Evolutionary conservation across 2,797 vertebrate genomes (phyloP), one percentile per base, ranked within the genome.

Genomic region (Protonibea diacanthus): DNA sequence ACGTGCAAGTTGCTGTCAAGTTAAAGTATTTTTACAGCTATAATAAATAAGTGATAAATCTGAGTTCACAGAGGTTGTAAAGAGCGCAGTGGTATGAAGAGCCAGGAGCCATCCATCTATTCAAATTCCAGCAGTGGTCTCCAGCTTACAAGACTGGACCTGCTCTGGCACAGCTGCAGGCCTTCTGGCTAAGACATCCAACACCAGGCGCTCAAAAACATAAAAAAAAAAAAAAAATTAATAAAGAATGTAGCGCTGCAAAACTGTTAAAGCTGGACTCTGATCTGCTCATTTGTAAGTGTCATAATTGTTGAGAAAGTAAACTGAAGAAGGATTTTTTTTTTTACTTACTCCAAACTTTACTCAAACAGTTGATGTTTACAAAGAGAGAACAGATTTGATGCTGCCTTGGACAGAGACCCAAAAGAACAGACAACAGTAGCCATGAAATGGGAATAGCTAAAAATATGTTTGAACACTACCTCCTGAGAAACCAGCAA

Each of bases 351-450:
- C 6, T 51, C 67, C 47, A 87, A 86, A 83, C 77, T 89, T 88
- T 88, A 91, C 89, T 90, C 67, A 86, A 88, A 82, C 65, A 83
- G 85, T 55, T 67, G 63, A 67, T 68, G 67, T 71, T 88, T 84
- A 86, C 82, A 90, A 87, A 89, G 71, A 52, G 45, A 60, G 74
- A 53, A 84, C 76, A 83, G 60, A 73, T 56, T 74, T 60, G 64
- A 79, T 40, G 82, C 68, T 63, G 51, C 48, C 52, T 48, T 44
- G 51, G 17, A 61, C 53, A 38, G 25, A 18, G 21, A 18, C 55
- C 55, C 44, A 80, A 78, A 60, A 29, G 3, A 76, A 60, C 3
- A 25, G 12, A 55, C 23, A 82, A 63, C 25, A 63, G 74, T 25
- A 51, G 38, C 62, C 65, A 60, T 63, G 45, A 60, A 45, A 33